Base-by-base conservation (phyloP, 2,797 vertebrate species). In the Phrynocephalus guinanensis region DNA sequence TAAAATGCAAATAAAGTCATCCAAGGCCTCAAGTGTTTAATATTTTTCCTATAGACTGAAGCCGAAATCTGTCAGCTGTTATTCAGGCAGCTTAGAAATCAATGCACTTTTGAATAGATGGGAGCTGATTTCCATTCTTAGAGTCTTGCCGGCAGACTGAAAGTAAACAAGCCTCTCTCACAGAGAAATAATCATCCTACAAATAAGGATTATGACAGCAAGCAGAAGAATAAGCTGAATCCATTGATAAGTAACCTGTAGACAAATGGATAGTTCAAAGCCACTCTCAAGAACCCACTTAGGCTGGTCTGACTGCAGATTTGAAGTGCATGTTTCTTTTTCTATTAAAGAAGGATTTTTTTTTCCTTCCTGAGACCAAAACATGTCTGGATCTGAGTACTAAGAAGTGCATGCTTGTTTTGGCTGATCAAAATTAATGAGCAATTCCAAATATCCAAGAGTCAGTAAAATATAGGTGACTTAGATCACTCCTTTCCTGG, bases 401-500 rank as follows among this genome's bases (percentile, higher is more conserved):
- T 92, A 52, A 89, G 66, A 91, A 92, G 87, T 7, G 1, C 82
- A 88, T 88, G 56, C 90, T 92, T 73, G 1, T 84, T 94, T 28
- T 11, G 79, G 44, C 24, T 91, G 75, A 85, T 92, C 79, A 86
- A 79, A 91, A 87, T 84, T 67, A 16, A 50, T 60, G 79, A 28
- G 66, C 85, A 28, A 86, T 89, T 94, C 79, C 84, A 48, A 56
- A 86, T 6, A 79, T 30, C 68, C 72, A 76, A 10, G 30, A 15
- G 75, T 56, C 28, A 67, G 18, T 26, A 5, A 73, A 88, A 66
- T 79, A 56, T 70, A 33, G 18, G 33, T 77, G 68, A 73, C 24
- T 50, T 63, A 22, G 22, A 2, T 11, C 9, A 50, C 38, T 38
- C 9, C 11, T 11, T 8, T 71, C 60, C 13, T 7, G 79, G 33